A percentile compares a stretch with the other conserved stretches of the same genome.
Evolutionary conservation across 2,113 vertebrate species (phyloP).

Genomic region (Rhombomys opimus): DNA sequence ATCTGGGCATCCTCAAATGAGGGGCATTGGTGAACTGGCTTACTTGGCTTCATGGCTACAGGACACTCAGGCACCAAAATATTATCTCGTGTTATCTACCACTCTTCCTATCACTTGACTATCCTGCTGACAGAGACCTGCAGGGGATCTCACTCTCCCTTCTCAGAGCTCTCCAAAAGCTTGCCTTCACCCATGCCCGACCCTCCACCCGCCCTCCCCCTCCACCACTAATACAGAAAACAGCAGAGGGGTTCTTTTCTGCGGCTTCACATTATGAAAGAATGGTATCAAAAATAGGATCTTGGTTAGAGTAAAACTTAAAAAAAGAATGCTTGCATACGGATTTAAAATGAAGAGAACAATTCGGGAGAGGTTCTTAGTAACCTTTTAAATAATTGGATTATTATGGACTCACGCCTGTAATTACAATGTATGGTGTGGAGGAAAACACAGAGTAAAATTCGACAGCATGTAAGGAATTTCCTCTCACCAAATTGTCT

Average conservation of each 20-base stretch:
- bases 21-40: background rate
- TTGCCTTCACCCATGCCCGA: too few relatives aligned
- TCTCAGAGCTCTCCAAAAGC: background rate
- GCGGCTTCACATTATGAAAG: background rate
- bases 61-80: background rate
- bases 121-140: background rate
- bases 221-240: background rate
- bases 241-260: background rate
- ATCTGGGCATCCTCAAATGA: background rate
- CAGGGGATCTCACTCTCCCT: background rate
- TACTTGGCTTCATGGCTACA: background rate
- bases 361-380: slow-evolving; percentile 21
- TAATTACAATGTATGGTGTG: background rate
- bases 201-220: background rate
- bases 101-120: background rate
- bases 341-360: background rate
- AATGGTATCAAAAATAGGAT: background rate
- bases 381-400: background rate
- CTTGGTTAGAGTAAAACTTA: background rate
- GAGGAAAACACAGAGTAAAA: background rate
- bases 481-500: slow-evolving; percentile 83
- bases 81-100: background rate
- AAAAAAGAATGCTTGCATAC: slow-evolving; percentile 39
- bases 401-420: background rate
- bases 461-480: slow-evolving; percentile 36